phyloP scores from a whole-genome alignment of 2,113 vertebrate species.

The Ammodytes dubius region DNA sequence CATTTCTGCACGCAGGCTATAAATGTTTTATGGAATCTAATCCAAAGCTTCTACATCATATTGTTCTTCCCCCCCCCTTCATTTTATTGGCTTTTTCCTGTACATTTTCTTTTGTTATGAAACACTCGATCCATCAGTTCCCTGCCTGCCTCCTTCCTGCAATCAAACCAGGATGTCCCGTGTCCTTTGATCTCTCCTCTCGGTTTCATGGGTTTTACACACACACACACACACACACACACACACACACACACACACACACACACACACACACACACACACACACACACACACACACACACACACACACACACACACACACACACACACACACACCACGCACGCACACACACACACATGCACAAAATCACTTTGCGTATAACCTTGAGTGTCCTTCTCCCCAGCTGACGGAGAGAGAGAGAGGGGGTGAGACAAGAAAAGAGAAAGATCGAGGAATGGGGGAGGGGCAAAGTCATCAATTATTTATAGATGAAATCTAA shows the following conservation, averaged over 20 bases:
- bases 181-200: constrained; percentile 33
- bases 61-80: constrained; percentile 21
- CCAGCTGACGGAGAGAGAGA: constrained; percentile 54
- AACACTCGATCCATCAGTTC: not conserved
- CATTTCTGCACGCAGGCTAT: constrained; percentile 25
- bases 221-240: constrained; percentile 2
- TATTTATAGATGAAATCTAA: constrained; percentile 86
- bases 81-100: constrained; percentile 2
- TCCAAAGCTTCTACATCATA: constrained; percentile 5
- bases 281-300: not conserved
- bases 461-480: constrained; percentile 83
- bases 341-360: not conserved
- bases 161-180: not conserved
- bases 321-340: not conserved
- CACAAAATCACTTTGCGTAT: constrained; percentile 26
- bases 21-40: constrained; percentile 13
- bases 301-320: not conserved
- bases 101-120: not conserved
- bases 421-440: constrained; percentile 38
- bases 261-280: not conserved
- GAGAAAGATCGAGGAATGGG: constrained; percentile 50
- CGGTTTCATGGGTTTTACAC: constrained; percentile 11
- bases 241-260: not conserved
- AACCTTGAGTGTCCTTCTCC: constrained; percentile 81
- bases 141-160: not conserved